Percentiles rank a stretch among this genome's conserved stretches.
These are phyloP conservation scores for Myopa testacea DNA, from an alignment of 2,888 invertebrate genomes.

Conservation along the genomic window DNA sequence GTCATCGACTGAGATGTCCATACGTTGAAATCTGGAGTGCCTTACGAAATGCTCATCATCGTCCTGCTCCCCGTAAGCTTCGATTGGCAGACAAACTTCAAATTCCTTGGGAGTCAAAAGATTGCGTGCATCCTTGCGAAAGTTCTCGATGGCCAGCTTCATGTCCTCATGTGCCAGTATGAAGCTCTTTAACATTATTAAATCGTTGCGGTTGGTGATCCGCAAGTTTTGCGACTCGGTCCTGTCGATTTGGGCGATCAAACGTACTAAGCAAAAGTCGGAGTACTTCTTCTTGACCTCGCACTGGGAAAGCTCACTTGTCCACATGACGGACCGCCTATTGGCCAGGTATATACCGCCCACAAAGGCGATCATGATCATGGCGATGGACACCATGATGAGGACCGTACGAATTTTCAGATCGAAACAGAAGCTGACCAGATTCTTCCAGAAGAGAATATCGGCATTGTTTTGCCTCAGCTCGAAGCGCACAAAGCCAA, in stretches of 20 bases:
- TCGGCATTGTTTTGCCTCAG: slow-evolving; percentile 52
- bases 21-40: too few relatives aligned
- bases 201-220: slow-evolving; percentile 45
- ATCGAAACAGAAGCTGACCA: slow-evolving; percentile 46
- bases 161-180: slow-evolving; percentile 47
- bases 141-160: slow-evolving; percentile 38
- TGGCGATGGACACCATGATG: slow-evolving; percentile 48
- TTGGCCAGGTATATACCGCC: slow-evolving; percentile 52
- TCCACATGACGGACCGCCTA: slow-evolving; percentile 50
- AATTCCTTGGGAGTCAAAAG: slow-evolving; percentile 61
- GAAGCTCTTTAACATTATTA: slow-evolving; percentile 52
- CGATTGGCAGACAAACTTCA: slow-evolving; percentile 60
- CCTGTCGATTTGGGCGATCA: slow-evolving; percentile 59
- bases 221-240: slow-evolving; percentile 57
- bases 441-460: slow-evolving; percentile 51
- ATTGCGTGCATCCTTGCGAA: slow-evolving; percentile 64
- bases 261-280: slow-evolving; percentile 61
- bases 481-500: slow-evolving; percentile 53
- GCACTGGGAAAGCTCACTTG: slow-evolving; percentile 52
- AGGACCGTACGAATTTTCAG: slow-evolving; percentile 49
- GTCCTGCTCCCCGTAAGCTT: slow-evolving; percentile 59
- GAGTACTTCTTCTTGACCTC: slow-evolving; percentile 66
- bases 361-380: slow-evolving; percentile 47
- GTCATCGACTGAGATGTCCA: too few relatives aligned
- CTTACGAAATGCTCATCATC: slow-evolving; percentile 52